These are phyloP conservation scores for Microctenopoma lineatum DNA, from an alignment of 2,797 vertebrate species.

Conservation along the genomic window DNA sequence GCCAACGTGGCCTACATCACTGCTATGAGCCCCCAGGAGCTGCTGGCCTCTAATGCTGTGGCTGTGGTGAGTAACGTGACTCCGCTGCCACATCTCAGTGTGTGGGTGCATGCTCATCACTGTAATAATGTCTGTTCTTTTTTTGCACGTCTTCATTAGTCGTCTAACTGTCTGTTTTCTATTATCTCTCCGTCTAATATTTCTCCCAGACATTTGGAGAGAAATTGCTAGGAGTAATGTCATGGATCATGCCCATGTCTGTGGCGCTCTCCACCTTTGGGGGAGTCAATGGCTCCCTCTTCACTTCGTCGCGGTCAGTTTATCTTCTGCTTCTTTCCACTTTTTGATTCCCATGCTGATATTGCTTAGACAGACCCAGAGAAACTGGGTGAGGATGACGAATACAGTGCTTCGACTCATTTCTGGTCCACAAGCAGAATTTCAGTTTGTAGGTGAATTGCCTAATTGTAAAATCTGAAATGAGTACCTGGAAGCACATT, in stretches of 20 bases:
- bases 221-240: constrained; percentile 93
- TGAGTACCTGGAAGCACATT: not conserved
- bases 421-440: not conserved
- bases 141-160: not conserved
- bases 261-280: constrained; percentile 95
- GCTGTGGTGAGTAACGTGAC: constrained; percentile 82
- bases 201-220: constrained; percentile 91
- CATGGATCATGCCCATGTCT: constrained; percentile 97
- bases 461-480: not conserved
- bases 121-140: not conserved
- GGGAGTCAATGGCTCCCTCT: constrained; percentile 94
- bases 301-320: constrained; percentile 92
- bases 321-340: no score
- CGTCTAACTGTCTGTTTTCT: constrained; percentile 14
- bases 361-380: not conserved
- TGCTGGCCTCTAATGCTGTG: constrained; percentile 88
- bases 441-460: not conserved
- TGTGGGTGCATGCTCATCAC: not conserved
- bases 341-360: not conserved
- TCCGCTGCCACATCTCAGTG: not conserved
- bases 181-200: constrained; percentile 31
- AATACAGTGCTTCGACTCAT: not conserved
- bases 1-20: constrained; percentile 89
- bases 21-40: constrained; percentile 88
- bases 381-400: not conserved